Evolutionary conservation across 2,113 vertebrate species (phyloP).

Genomic region (Lampris megalopsis): DNA sequence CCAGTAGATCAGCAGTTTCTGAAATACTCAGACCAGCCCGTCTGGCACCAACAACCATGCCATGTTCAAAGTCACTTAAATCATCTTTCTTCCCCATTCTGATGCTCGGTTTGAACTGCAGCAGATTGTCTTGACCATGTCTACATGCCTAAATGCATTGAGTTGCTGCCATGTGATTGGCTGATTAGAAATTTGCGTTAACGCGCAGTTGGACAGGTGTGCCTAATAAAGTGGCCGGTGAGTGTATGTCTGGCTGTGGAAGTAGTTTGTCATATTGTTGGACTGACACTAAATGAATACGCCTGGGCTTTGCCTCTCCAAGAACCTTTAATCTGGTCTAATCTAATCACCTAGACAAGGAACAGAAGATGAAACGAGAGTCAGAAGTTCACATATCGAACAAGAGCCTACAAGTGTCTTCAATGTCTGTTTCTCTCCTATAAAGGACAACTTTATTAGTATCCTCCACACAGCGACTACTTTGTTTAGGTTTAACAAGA

Average conservation of each 20-base stretch:
- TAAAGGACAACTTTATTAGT: neutral
- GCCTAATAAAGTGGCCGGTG: neutral
- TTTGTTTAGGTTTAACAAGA: conserved; percentile 8
- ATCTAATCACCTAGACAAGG: neutral
- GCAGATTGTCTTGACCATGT: too few species aligned
- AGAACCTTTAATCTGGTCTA: neutral
- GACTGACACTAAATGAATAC: neutral
- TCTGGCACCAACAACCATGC: too few species aligned
- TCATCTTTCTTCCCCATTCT: too few species aligned
- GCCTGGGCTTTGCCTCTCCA: neutral
- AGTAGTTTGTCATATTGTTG: conserved; percentile 1
- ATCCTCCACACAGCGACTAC: neutral
- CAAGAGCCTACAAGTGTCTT: neutral
- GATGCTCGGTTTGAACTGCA: too few species aligned
- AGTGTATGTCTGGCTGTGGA: conserved; percentile 2
- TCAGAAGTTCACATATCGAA: neutral
- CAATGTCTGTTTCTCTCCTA: neutral
- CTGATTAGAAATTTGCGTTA: too few species aligned
- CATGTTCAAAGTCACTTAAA: too few species aligned
- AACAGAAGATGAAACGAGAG: neutral
- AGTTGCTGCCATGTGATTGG: too few species aligned
- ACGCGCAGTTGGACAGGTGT: too few species aligned
- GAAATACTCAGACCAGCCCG: too few species aligned
- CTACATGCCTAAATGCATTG: too few species aligned
- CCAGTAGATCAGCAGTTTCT: too few species aligned